Conservation (phyloP, 2,888 invertebrate genomes). For the Blera fallax region DNA sequence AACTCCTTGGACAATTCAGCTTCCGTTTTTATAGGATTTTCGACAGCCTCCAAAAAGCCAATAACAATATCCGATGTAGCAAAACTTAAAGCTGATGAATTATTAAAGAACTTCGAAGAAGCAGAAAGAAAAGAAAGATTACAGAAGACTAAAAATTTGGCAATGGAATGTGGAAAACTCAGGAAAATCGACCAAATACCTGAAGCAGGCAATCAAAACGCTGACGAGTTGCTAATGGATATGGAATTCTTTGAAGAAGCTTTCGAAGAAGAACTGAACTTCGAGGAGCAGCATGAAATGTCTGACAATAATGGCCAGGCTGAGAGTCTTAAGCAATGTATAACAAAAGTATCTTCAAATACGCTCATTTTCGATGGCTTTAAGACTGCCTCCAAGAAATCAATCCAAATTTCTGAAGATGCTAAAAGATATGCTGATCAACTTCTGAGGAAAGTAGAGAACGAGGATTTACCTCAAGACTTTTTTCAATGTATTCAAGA, state of each 20-base stretch:
- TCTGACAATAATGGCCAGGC: background rate
- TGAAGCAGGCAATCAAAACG: constrained; percentile 22
- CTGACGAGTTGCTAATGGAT: constrained; percentile 34
- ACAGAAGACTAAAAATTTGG: background rate
- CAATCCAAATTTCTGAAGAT: constrained; percentile 69
- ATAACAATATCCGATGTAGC: constrained; percentile 50
- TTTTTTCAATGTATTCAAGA: constrained; percentile 39
- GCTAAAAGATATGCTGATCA: constrained; percentile 63
- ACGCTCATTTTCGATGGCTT: constrained; percentile 61
- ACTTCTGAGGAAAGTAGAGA: background rate
- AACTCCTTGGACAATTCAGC: background rate
- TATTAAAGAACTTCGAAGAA: constrained; percentile 45
- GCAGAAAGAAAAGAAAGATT: constrained; percentile 11
- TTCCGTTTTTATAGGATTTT: constrained; percentile 36
- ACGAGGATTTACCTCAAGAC: constrained; percentile 25
- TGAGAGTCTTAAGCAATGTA: background rate
- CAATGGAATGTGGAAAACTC: background rate
- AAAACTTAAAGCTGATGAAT: constrained; percentile 51
- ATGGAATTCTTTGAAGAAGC: constrained; percentile 54
- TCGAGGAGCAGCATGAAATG: too few species aligned
- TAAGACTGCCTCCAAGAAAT: constrained; percentile 73
- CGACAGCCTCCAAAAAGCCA: constrained; percentile 61
- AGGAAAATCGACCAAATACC: background rate
- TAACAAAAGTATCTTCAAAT: background rate
- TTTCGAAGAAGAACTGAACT: constrained; percentile 57